Conservation (phyloP, 2,113 vertebrate species). For the Macroglossus sobrinus region DNA sequence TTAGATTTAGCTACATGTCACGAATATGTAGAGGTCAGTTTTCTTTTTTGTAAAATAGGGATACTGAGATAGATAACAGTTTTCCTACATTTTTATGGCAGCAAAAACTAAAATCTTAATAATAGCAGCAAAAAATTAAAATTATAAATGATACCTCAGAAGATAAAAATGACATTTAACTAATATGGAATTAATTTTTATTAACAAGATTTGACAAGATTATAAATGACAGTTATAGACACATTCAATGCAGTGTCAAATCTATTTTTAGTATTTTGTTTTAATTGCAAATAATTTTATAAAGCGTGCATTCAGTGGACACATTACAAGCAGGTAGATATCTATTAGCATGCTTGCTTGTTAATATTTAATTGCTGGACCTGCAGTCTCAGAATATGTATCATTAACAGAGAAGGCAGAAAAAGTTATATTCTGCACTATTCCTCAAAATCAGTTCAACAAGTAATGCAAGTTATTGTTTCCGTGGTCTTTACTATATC, state of each 20-base stretch:
- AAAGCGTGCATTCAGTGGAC: not conserved
- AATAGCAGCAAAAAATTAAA: not conserved
- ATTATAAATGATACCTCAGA: not conserved
- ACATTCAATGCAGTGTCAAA: not conserved
- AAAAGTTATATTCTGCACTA: not conserved
- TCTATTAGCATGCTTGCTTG: not conserved
- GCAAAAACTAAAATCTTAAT: not conserved
- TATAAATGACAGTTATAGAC: not conserved
- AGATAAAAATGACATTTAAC: not conserved
- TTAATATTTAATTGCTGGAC: not conserved
- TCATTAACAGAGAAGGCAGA: not conserved
- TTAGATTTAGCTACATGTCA: not conserved
- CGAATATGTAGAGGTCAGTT: not conserved
- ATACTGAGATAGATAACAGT: not conserved
- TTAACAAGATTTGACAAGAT: not conserved
- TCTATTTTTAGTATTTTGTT: conserved; percentile 28
- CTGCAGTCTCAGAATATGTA: not conserved
- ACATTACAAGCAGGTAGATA: not conserved
- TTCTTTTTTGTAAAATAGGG: not conserved
- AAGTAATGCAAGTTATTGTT: not conserved
- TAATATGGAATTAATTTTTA: conserved; percentile 21
- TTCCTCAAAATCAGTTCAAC: not conserved
- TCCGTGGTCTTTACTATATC: not conserved
- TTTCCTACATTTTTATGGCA: not conserved
- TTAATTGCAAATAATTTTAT: conserved; percentile 2